Evolutionary conservation across 2,797 vertebrate genomes (phyloP), one percentile per base, ranked within the genome.

Genomic region (Carduelis carduelis): DNA sequence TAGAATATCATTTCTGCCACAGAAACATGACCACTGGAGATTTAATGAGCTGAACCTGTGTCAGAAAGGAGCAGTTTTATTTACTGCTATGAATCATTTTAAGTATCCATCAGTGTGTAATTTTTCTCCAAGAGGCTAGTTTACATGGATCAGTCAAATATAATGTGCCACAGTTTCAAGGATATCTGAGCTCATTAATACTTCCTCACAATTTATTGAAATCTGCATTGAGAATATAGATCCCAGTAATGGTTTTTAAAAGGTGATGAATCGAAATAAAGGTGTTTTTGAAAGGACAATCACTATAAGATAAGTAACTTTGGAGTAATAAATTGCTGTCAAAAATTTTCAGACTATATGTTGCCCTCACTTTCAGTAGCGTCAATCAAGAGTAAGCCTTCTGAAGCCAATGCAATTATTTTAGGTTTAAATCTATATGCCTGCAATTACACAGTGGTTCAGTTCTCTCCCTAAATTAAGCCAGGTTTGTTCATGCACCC

Each of bases 31-130:
- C 35, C 21, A 53, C 35, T 61, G 43, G 63, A 91, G 63, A 72
- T 81, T 91, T 92, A 95, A 91, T 93, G 81, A 90, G 83, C 14
- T 83, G 53, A 92, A 89, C n/a, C 47, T 47, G 24, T 70, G 56
- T 90, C 83, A 94, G 60, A 95, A 87, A 87, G 30, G 49, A 76
- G 9, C 37, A 56, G 61, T 79, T 69, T 82, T 50, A 66, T 93
- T 89, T 49, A 46, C 65, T 85, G 47, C 32, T 77, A 50, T 64
- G 55, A 57, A 85, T 95, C 90, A 77, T 91, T 28, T 75, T 77
- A 94, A 91, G 61, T 76, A 83, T 52, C 44, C 68, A 68, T 66
- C 26, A 37, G 17, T 57, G n/a, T 68, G 47, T 49, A 41, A 35
- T 71, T 94, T 72, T 83, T 88, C 46, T 95, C 34, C 49, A 78